A percentile compares a stretch with the other conserved stretches of the same genome.
Evolutionary conservation across 2,113 vertebrate species (phyloP).

Genomic region (Actenoides lindsayi): DNA sequence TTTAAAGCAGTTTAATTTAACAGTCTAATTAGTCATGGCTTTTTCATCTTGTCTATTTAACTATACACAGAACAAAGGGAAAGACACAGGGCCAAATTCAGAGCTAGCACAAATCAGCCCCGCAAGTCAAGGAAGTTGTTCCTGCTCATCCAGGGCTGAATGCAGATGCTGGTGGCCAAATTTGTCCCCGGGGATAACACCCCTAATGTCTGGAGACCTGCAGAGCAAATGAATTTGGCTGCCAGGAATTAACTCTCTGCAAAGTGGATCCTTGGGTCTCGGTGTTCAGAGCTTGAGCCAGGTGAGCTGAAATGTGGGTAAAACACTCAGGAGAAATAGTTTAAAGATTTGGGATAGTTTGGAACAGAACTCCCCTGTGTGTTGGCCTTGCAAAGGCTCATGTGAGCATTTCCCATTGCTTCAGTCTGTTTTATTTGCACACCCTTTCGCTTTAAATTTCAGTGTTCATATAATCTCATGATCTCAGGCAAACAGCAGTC

Average conservation of each 20-base stretch:
- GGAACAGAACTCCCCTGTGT: background rate
- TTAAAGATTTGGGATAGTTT: background rate
- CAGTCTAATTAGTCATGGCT: conserved; percentile 77
- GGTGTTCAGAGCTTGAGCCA: background rate
- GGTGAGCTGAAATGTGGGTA: accelerated
- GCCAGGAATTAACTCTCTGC: background rate
- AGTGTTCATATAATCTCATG: background rate
- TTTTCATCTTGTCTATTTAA: conserved; percentile 75
- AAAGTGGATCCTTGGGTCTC: background rate
- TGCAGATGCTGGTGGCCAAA: background rate
- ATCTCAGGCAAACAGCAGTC: background rate
- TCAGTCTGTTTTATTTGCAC: background rate
- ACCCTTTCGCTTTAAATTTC: background rate
- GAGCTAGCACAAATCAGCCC: conserved; percentile 17
- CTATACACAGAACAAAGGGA: conserved; percentile 54
- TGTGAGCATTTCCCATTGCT: accelerated
- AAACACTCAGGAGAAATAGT: background rate
- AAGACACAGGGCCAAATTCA: conserved; percentile 47
- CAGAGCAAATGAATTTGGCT: background rate
- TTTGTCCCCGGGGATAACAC: background rate
- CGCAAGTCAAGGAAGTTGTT: background rate
- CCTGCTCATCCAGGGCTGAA: conserved; percentile 11
- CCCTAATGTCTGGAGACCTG: background rate
- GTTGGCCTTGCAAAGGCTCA: background rate
- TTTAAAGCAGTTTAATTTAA: conserved; percentile 80